These are phyloP conservation scores for Butastur rufipennis DNA, from an alignment of 2,113 vertebrate species.

Conservation along the genomic window DNA sequence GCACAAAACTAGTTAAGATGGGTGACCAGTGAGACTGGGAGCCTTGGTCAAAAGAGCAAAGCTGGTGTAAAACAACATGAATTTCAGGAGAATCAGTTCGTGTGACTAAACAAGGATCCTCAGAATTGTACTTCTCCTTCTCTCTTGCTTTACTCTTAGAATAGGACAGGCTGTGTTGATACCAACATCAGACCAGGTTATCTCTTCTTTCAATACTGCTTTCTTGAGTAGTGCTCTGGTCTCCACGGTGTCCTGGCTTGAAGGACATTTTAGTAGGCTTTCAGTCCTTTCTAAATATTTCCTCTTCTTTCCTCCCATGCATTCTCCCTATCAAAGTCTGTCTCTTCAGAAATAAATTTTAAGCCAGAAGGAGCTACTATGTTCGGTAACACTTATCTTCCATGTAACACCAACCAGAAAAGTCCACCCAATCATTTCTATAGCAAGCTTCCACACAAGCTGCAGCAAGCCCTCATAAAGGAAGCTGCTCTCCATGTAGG, in stretches of 20 bases:
- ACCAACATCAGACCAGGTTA: not conserved
- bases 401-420: not conserved
- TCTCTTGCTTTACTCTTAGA: not conserved
- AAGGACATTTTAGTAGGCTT: not conserved
- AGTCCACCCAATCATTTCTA: not conserved
- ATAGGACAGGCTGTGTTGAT: not conserved
- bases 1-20: not conserved
- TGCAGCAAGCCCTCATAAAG: not conserved
- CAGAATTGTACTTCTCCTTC: not conserved
- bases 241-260: not conserved
- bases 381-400: not conserved
- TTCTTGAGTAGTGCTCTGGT: not conserved
- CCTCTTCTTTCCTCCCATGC: not conserved
- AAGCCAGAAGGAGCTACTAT: not conserved
- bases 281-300: not conserved
- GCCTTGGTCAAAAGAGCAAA: not conserved
- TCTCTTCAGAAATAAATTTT: not conserved
- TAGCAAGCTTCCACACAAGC: not conserved
- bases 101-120: not conserved
- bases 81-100: not conserved
- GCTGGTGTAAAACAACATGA: not conserved
- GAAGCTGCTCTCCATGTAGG: not conserved
- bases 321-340: not conserved
- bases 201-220: not conserved
- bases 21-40: rapidly evolving